Evolutionary conservation across 1,140 invertebrate species (phyloP).

Genomic region (Eubasilissa regina): DNA sequence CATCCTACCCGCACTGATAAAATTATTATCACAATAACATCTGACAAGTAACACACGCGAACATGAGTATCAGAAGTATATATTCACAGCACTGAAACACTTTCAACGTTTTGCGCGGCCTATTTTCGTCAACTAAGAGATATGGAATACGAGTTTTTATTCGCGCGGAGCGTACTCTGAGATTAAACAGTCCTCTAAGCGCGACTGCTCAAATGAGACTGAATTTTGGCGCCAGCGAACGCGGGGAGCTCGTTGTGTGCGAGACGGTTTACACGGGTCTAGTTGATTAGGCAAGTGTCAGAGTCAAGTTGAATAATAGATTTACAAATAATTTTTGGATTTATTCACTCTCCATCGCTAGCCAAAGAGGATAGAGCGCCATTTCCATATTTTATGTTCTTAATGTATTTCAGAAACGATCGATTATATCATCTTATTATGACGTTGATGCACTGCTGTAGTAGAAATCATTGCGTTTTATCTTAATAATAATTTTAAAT

Average conservation of each 20-base stretch:
- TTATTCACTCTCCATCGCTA: too few species aligned
- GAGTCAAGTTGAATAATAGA: too few species aligned
- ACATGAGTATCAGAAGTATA: background rate
- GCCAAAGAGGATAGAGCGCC: too few species aligned
- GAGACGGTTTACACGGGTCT: background rate
- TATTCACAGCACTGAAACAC: constrained; percentile 23
- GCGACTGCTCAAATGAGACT: background rate
- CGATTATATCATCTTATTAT: too few species aligned
- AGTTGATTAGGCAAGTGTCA: too few species aligned
- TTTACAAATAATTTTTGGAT: too few species aligned
- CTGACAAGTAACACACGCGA: constrained; percentile 26
- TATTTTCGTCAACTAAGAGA: background rate
- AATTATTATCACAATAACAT: constrained; percentile 44
- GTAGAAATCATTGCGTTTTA: too few species aligned
- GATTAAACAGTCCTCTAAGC: background rate
- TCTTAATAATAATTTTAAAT: too few species aligned
- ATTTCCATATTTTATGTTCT: too few species aligned
- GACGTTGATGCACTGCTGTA: too few species aligned
- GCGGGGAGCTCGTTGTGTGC: background rate
- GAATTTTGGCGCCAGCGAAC: background rate
- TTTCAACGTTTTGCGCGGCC: background rate
- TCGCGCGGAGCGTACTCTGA: background rate
- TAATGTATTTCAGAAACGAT: too few species aligned
- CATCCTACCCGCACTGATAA: constrained; percentile 19
- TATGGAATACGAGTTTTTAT: constrained; percentile 1